These are phyloP conservation scores for Eremobia ochroleuca DNA, from an alignment of 2,888 invertebrate genomes.

Conservation along the genomic window DNA sequence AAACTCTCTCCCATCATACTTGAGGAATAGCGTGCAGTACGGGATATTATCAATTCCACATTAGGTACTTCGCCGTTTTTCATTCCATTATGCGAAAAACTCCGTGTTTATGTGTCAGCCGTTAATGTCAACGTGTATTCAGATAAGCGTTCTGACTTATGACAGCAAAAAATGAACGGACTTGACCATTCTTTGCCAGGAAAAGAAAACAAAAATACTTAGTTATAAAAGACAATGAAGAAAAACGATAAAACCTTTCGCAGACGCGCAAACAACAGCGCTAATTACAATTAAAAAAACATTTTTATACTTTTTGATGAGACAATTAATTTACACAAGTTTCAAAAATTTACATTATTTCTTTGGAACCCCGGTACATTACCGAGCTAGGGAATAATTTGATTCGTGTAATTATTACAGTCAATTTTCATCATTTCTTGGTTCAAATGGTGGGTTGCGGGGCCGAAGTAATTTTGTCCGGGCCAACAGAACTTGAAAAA, in stretches of 20 bases:
- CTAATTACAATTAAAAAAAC: conserved; percentile 51
- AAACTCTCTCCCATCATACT: conserved; percentile 60
- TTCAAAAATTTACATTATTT: conserved; percentile 54
- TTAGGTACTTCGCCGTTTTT: conserved; percentile 28
- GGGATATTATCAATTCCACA: conserved; percentile 56
- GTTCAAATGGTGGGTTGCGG: conserved; percentile 84
- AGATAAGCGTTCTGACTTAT: conserved; percentile 7
- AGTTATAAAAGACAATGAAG: conserved; percentile 25
- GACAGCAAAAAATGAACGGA: conserved; percentile 12
- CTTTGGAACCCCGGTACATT: conserved; percentile 61
- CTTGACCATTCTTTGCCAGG: background rate
- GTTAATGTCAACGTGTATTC: conserved; percentile 16
- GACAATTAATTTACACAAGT: conserved; percentile 48
- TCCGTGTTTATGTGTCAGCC: conserved; percentile 3
- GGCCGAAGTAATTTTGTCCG: conserved; percentile 86
- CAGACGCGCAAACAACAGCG: conserved; percentile 35
- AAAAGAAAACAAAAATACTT: conserved; percentile 28
- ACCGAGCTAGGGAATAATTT: conserved; percentile 74
- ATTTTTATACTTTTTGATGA: conserved; percentile 38
- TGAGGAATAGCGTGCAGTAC: conserved; percentile 50
- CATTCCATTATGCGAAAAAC: conserved; percentile 18
- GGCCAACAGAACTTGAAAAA: conserved; percentile 87
- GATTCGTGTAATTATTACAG: conserved; percentile 82
- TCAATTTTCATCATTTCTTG: conserved; percentile 86
- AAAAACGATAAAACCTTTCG: conserved; percentile 30